Evolutionary conservation across 2,797 vertebrate genomes (phyloP).

Genomic region (Thaleichthys pacificus): DNA sequence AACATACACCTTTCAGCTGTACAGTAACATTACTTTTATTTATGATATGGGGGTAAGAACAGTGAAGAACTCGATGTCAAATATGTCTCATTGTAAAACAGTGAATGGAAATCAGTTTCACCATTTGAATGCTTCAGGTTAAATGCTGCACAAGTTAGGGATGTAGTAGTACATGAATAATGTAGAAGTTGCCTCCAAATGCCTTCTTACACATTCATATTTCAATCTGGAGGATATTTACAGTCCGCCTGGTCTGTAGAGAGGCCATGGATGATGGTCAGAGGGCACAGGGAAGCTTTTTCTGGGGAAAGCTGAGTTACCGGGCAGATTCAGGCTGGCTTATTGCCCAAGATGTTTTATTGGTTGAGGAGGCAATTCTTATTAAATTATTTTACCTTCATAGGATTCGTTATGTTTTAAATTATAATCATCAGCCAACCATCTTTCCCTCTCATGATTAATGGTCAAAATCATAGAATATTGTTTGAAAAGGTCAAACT

Average conservation of each 20-base stretch:
- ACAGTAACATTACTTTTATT: not conserved
- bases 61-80: not conserved
- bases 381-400: constrained; percentile 32
- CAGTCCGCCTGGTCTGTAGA: constrained; percentile 25
- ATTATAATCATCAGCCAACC: constrained; percentile 53
- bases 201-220: constrained; percentile 21
- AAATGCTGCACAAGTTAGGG: constrained; percentile 6
- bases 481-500: constrained; percentile 54
- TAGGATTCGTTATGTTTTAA: constrained; percentile 48
- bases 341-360: constrained; percentile 32
- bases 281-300: constrained; percentile 36
- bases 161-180: constrained; percentile 27
- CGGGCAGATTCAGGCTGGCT: constrained; percentile 34
- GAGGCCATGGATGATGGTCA: constrained; percentile 13
- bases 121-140: not conserved
- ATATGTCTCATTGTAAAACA: not conserved
- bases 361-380: not conserved
- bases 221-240: constrained; percentile 25
- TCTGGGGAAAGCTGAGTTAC: constrained; percentile 32
- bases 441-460: constrained; percentile 49
- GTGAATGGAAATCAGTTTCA: not conserved
- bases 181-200: constrained; percentile 21
- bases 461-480: constrained; percentile 44
- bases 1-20: not conserved
- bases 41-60: too few species aligned